Evolutionary conservation across 2,888 invertebrate species (phyloP), one percentile per base, ranked within the genome.

Genomic region (Clistopyga incitator): DNA sequence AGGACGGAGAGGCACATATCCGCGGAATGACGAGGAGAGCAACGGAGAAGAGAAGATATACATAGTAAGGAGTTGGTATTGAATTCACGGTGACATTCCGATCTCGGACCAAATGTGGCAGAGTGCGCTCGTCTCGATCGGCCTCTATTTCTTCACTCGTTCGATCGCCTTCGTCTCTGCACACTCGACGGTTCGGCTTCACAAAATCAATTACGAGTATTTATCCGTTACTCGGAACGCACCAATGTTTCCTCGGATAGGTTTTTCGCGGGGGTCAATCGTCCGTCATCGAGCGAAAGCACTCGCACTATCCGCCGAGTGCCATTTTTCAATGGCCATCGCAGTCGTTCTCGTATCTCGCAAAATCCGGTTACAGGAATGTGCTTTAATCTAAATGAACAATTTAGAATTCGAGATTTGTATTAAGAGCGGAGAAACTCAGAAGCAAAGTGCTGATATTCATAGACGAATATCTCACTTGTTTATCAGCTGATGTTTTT

Each of bases 201-300:
- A 88, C 87, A 87, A 89, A 89, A 89, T 89, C 89, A 88, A 88
- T 89, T 89, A 88, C 87, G 82, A 85, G 81, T 84, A 83, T 85
- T 89, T 88, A 89, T 86, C 87, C 80, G 80, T 80, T 89, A 88
- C 87, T 23, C 71, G 79, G 88, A 88, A 88, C 64, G 64, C 81
- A 78, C 59, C 75, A 81, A 82, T 71, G 84, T 84, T 88, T 86
- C 87, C 71, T 68, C 76, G 75, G 76, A 83, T 83, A 20, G 68
- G 67, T 80, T 85, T 82, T 77, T 85, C 79, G 47, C 45, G 54
- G 13, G 68, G 70, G 29, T 78, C 82, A 70, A 70, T 75, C 71
- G 81, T 20, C 61, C 52, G 61, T 61, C 54, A 6, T 52, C 29
- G 45, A 4, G 20, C 18, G 38, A 34, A 29, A 18, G 34, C 34